phyloP scores from a whole-genome alignment of 92 coral and sea anemone genomes.

The Metridium senile region DNA sequence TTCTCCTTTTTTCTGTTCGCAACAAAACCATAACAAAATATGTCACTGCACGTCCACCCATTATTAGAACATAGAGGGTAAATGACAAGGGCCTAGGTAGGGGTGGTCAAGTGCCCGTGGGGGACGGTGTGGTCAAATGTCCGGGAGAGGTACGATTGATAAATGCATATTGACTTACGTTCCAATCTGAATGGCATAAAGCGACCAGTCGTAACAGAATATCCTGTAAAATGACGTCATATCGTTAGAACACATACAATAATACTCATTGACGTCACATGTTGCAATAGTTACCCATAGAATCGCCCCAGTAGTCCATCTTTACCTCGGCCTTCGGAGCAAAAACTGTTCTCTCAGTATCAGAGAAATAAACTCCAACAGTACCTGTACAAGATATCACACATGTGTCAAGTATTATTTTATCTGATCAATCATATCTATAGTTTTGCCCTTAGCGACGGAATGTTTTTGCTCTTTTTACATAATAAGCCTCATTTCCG shows the following conservation, averaged over 20 bases:
- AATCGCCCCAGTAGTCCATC: conserved; percentile 34
- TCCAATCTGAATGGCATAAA: conserved; percentile 48
- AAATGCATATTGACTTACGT: too few species aligned
- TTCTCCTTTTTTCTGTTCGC: too few species aligned
- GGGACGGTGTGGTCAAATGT: too few species aligned
- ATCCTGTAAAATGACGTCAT: conserved; percentile 38
- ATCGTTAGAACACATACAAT: background rate
- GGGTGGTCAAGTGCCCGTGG: too few species aligned
- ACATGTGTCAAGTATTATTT: background rate
- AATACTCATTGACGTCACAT: background rate
- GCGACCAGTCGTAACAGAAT: conserved; percentile 65
- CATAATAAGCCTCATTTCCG: too few species aligned
- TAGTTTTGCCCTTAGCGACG: too few species aligned
- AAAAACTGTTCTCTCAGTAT: conserved; percentile 18
- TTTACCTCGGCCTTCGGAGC: conserved; percentile 27
- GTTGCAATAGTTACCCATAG: conserved; percentile 30
- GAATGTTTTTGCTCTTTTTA: too few species aligned
- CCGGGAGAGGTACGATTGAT: too few species aligned
- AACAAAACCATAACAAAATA: too few species aligned
- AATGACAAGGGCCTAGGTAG: too few species aligned
- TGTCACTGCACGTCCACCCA: too few species aligned
- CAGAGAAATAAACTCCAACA: conserved; percentile 29
- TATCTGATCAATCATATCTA: background rate
- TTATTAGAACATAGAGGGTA: too few species aligned
- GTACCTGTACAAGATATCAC: conserved; percentile 18